Evolutionary conservation across 2,797 vertebrate genomes (phyloP).

Genomic region (Hoplostethus atlanticus): DNA sequence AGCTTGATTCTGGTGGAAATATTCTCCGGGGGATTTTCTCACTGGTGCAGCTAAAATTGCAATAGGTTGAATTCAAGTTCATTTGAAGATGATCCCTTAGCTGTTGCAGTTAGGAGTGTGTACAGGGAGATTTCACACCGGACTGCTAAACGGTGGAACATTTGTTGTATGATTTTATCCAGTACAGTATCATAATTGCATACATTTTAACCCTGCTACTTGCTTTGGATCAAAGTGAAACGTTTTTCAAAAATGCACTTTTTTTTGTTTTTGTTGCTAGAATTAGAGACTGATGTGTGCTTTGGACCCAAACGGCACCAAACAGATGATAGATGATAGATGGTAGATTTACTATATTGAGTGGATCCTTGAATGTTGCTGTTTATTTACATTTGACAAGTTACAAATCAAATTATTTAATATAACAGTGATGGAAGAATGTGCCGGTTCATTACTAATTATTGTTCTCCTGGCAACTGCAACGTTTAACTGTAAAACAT

Average conservation of each 20-base stretch:
- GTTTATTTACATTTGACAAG: too few relatives aligned
- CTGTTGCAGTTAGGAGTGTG: slow-evolving; percentile 41
- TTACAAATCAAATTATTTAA: too few relatives aligned
- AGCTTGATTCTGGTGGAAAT: slow-evolving; percentile 15
- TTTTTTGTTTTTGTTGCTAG: neutral
- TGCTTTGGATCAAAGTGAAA: too few relatives aligned
- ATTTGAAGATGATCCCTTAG: slow-evolving; percentile 14
- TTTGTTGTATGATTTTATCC: too few relatives aligned
- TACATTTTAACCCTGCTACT: too few relatives aligned
- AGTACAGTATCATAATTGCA: too few relatives aligned
- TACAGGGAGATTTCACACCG: slow-evolving; percentile 16
- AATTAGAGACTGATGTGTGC: neutral
- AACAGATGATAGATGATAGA: too few relatives aligned
- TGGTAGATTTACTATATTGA: too few relatives aligned
- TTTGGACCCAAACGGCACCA: neutral
- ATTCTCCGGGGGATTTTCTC: slow-evolving; percentile 39
- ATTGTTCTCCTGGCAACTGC: neutral
- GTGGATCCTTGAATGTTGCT: too few relatives aligned
- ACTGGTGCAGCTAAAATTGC: slow-evolving; percentile 44
- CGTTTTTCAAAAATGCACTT: neutral
- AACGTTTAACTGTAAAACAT: neutral
- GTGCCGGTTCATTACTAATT: neutral
- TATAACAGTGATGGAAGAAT: neutral
- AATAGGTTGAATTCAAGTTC: slow-evolving; percentile 1
- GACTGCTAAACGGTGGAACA: slow-evolving; percentile 10